Conservation (phyloP, 2,888 invertebrate genomes). For the Philhelius pedissequus region DNA sequence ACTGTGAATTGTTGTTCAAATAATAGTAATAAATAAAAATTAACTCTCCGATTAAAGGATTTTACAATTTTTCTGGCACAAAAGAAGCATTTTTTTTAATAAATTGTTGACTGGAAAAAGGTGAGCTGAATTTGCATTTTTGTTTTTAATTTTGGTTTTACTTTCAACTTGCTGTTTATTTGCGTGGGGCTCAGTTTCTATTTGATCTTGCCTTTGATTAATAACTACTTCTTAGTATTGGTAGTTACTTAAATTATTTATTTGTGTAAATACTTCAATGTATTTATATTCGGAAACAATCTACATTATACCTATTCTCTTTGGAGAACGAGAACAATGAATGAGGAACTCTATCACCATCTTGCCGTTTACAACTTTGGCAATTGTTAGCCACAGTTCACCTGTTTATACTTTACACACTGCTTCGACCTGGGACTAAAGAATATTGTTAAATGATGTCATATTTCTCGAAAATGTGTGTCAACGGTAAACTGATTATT, state of each 20-base stretch:
- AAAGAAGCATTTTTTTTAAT: not conserved
- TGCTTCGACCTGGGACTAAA: not conserved
- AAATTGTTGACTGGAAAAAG: not conserved
- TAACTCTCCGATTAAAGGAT: not conserved
- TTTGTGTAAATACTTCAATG: not conserved
- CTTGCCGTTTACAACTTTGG: not conserved
- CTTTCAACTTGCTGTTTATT: not conserved
- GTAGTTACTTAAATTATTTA: not conserved
- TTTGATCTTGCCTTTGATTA: not conserved
- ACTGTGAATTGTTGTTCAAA: constrained; percentile 1
- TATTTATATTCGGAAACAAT: not conserved
- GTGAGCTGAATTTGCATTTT: not conserved
- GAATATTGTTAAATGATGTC: constrained; percentile 7
- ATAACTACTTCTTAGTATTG: constrained; percentile 12
- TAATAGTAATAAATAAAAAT: not conserved
- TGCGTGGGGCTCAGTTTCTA: constrained; percentile 14
- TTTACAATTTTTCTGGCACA: not conserved
- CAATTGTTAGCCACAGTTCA: not conserved
- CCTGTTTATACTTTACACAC: not conserved
- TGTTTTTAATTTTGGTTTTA: constrained; percentile 1
- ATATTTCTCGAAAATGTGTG: no score
- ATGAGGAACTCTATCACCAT: not conserved
- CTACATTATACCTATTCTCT: no score
- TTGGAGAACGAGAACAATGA: constrained; percentile 7
- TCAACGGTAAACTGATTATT: no score